Percentiles rank a stretch among this genome's conserved stretches.
Conservation (phyloP, 2,888 invertebrate species). For the Xanthia togata region DNA sequence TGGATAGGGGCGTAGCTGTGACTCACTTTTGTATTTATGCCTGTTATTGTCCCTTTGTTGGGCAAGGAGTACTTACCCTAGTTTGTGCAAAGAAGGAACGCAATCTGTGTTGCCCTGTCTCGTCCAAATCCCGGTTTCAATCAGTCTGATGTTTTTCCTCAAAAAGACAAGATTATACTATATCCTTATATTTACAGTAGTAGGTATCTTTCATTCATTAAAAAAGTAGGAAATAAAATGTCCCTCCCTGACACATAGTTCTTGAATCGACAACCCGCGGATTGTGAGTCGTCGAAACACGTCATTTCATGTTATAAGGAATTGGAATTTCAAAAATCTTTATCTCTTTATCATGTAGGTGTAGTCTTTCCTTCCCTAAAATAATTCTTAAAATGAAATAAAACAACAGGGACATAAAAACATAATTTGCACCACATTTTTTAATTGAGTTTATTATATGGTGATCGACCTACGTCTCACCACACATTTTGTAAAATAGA, state of each 20-base stretch:
- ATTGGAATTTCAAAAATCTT: not conserved
- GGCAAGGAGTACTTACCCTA: not conserved
- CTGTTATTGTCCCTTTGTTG: not conserved
- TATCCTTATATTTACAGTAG: not conserved
- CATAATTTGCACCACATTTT: constrained; percentile 17
- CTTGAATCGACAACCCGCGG: not conserved
- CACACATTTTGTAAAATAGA: constrained; percentile 13
- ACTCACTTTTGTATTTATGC: constrained; percentile 43
- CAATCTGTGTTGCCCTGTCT: not conserved
- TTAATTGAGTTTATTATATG: constrained; percentile 20
- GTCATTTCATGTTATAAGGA: not conserved
- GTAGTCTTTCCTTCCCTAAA: not conserved
- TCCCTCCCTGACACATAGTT: not conserved
- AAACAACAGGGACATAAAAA: constrained; percentile 18
- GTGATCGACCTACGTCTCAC: constrained; percentile 1
- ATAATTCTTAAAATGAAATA: not conserved
- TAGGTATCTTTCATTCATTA: not conserved
- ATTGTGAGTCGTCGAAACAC: not conserved
- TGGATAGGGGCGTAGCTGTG: constrained; percentile 63
- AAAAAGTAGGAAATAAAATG: not conserved
- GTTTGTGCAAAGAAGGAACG: no score
- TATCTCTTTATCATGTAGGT: not conserved
- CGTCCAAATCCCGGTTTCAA: not conserved
- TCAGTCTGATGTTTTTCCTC: not conserved
- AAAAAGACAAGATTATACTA: not conserved